Base-by-base conservation (phyloP, 2,888 invertebrate species). In the Ennomos fuscantarius region DNA sequence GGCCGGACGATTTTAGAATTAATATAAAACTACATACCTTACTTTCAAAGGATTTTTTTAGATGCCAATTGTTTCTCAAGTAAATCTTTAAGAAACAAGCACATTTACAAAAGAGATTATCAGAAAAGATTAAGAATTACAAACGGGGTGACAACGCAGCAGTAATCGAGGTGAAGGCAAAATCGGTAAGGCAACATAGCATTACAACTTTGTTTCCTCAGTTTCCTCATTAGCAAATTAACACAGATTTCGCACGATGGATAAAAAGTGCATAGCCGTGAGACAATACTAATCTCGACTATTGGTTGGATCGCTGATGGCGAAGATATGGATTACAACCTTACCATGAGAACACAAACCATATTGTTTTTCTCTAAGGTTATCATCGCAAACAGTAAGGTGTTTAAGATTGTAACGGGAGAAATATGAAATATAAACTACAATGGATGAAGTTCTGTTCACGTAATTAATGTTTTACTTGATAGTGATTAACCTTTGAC, bases 291-390 rank as follows among this genome's bases (percentile, higher is more conserved):
- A 12, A 63, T 64, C 42, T 46, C 41, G 8, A 11, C 44, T 58
- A 67, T 61, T 65, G 51, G 40, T 50, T 59, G 31, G 37, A 70
- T 66, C 62, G 13, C 53, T 48, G 72, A 68, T 73, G 62, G 59
- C 55, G 62, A 33, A 63, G 74, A 68, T 72, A 58, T 47, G 44
- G 45, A 49, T 60, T 60, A 58, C 40, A 50, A 39, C 49, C 59
- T 35, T 65, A 39, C 49, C 57, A 36, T 65, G 67, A 51, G 68
- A 66, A 64, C 36, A 45, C 33, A 24, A 47, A 47, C 46, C 51
- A 56, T 46, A 56, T 54, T 45, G 45, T 55, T 59, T 60, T 45
- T 52, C 33, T 51, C 52, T 48, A 50, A 62, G 62, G 60, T 60
- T 53, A 57, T 35, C 41, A 10, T 24, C 24, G 10, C 13, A 41